These are phyloP conservation scores for Neuroterus valhalla DNA, from an alignment of 1,140 invertebrate genomes.

Conservation along the genomic window DNA sequence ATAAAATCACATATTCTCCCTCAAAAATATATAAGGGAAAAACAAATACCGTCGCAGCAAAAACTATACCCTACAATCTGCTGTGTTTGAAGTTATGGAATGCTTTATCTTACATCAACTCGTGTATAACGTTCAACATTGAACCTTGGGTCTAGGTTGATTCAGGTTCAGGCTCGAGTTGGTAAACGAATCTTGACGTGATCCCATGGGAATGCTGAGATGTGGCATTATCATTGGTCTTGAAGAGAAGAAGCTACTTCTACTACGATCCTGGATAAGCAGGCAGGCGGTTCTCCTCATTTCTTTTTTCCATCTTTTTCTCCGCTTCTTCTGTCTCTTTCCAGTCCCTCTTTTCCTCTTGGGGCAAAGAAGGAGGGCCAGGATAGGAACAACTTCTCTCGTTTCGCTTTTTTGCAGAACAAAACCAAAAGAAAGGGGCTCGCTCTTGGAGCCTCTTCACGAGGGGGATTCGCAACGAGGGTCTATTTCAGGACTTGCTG, in stretches of 20 bases:
- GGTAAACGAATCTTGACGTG: slow-evolving; percentile 27
- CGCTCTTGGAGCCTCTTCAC: slow-evolving; percentile 42
- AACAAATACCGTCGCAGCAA: too few species aligned
- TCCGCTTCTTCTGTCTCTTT: slow-evolving; percentile 30
- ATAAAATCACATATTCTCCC: too few species aligned
- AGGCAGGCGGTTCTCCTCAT: slow-evolving; percentile 40
- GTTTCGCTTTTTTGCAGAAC: slow-evolving; percentile 63
- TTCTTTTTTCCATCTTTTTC: slow-evolving; percentile 33
- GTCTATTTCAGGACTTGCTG: slow-evolving; percentile 69
- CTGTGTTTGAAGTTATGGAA: background rate
- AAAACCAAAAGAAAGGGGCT: slow-evolving; percentile 57
- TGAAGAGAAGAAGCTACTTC: slow-evolving; percentile 44
- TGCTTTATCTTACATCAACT: background rate
- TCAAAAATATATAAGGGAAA: too few species aligned
- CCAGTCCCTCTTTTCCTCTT: slow-evolving; percentile 32
- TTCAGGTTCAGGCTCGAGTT: slow-evolving; percentile 27
- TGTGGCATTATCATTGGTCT: slow-evolving; percentile 21
- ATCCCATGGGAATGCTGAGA: slow-evolving; percentile 34
- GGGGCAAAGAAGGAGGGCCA: slow-evolving; percentile 49
- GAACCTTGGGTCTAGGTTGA: background rate
- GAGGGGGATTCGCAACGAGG: slow-evolving; percentile 63
- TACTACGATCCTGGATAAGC: slow-evolving; percentile 45
- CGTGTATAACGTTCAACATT: slow-evolving; percentile 14
- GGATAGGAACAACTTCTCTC: slow-evolving; percentile 64
- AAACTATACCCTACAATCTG: too few species aligned